Percentiles rank a stretch among this genome's conserved stretches.
phyloP scores from a whole-genome alignment of 2,113 vertebrate genomes.

The Phyllostomus hastatus region DNA sequence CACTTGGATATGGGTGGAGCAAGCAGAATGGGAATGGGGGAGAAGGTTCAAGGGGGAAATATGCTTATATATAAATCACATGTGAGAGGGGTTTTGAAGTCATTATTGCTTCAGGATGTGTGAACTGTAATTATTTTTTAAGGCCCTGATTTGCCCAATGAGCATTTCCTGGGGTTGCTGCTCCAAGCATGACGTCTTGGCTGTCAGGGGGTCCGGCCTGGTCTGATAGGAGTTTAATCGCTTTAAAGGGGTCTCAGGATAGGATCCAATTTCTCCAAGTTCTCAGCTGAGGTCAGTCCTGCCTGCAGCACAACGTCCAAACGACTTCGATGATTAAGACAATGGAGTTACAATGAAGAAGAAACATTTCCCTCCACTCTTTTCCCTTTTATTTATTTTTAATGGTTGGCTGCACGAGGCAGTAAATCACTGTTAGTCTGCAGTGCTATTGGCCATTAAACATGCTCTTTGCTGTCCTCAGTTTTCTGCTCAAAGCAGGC shows the following conservation, averaged over 20 bases:
- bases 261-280: conserved; percentile 57
- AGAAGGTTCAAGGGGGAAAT: conserved; percentile 57
- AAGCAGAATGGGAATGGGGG: not conserved
- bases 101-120: conserved; percentile 73
- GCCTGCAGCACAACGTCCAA: not conserved
- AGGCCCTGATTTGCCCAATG: conserved; percentile 66
- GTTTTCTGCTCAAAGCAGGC: not conserved
- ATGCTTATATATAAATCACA: conserved; percentile 65
- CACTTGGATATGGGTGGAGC: conserved; percentile 59
- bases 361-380: not conserved
- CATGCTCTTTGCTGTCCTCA: not conserved
- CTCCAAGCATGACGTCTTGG: conserved; percentile 68
- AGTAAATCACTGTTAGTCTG: not conserved
- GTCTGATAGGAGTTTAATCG: conserved; percentile 64
- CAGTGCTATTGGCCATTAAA: not conserved
- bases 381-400: not conserved
- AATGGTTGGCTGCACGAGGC: not conserved
- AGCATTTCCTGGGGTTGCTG: conserved; percentile 57
- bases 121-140: conserved; percentile 69
- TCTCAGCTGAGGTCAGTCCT: conserved; percentile 50
- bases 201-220: conserved; percentile 44
- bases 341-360: conserved; percentile 40
- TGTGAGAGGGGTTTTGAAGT: conserved; percentile 61
- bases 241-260: conserved; percentile 55
- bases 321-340: conserved; percentile 40